Evolutionary conservation across 2,888 invertebrate genomes (phyloP).

Genomic region (Andrena bucephala): DNA sequence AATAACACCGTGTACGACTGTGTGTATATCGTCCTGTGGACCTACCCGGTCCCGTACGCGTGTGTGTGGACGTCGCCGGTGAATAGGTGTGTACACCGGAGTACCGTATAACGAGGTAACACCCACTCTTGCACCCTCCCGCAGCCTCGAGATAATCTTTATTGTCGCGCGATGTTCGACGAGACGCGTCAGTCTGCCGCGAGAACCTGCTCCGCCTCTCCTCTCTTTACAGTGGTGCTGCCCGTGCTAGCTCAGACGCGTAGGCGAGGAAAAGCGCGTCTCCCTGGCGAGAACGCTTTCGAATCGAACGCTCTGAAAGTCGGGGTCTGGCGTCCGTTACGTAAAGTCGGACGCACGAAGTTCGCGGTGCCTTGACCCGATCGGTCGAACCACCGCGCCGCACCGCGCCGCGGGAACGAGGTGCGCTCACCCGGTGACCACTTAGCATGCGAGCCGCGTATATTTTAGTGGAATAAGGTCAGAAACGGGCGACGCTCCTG

Average conservation of each 20-base stretch:
- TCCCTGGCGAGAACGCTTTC: not conserved
- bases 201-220: not conserved
- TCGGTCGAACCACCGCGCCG: constrained; percentile 25
- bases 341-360: constrained; percentile 49
- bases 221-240: not conserved
- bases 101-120: constrained; percentile 78
- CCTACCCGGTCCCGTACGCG: constrained; percentile 5
- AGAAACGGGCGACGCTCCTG: constrained; percentile 72
- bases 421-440: constrained; percentile 24
- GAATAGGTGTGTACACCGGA: constrained; percentile 21
- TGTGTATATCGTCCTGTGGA: constrained; percentile 39
- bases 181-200: constrained; percentile 29
- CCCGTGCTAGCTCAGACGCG: too few relatives aligned
- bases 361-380: constrained; percentile 64
- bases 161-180: constrained; percentile 50
- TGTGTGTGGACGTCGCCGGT: not conserved
- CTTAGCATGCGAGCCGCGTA: constrained; percentile 74
- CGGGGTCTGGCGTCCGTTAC: constrained; percentile 16
- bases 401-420: not conserved
- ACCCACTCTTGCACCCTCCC: constrained; percentile 76
- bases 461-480: constrained; percentile 82
- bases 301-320: not conserved
- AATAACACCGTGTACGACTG: constrained; percentile 77
- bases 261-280: not conserved
- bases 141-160: constrained; percentile 77